phyloP scores from a whole-genome alignment of 2,797 vertebrate species.

The Cyprinella venusta region DNA sequence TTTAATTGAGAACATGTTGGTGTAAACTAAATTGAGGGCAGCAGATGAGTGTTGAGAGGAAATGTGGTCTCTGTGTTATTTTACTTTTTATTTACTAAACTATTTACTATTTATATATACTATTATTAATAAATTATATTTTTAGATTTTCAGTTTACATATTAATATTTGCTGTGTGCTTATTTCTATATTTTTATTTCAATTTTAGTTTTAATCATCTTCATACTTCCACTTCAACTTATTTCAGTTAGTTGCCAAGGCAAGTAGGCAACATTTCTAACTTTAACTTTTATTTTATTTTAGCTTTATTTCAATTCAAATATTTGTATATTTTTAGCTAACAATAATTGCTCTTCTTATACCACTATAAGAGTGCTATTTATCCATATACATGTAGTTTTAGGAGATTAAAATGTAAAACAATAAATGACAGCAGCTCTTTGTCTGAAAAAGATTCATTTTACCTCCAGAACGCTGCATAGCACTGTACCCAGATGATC shows the following conservation, averaged over 20 bases:
- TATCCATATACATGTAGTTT: background rate
- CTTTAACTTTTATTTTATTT: background rate
- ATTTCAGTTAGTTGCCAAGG: background rate
- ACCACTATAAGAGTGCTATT: background rate
- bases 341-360: background rate
- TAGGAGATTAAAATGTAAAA: background rate
- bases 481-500: slow-evolving; percentile 4
- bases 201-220: background rate
- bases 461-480: background rate
- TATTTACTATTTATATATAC: background rate
- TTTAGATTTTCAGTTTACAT: background rate
- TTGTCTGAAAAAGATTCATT: background rate
- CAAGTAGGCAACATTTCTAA: background rate
- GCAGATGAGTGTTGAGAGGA: background rate
- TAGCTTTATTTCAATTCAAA: background rate
- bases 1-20: background rate
- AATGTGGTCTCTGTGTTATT: background rate
- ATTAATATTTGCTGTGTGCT: background rate
- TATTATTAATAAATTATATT: background rate
- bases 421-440: background rate
- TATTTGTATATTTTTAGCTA: background rate
- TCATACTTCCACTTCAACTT: background rate
- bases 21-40: background rate
- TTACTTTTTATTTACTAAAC: background rate
- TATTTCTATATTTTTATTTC: background rate